Evolutionary conservation across 2,888 invertebrate species (phyloP), one percentile per base, ranked within the genome.

Genomic region (Ornithoptera priamus): DNA sequence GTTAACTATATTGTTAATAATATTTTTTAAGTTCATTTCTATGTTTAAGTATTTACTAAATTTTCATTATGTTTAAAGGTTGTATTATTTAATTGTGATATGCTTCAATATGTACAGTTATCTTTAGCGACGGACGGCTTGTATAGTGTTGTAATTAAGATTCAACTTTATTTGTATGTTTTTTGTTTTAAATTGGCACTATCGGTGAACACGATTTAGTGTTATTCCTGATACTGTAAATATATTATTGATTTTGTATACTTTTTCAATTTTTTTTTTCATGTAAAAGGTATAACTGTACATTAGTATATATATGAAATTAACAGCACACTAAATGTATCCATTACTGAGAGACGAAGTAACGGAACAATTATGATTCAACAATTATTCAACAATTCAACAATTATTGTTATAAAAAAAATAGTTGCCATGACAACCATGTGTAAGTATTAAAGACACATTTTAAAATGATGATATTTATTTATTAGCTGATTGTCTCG

Each of bases 31-130:
- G 18, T 50, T 50, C 5, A 18, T 50, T 50, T 17, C 18, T 50
- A 50, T 1, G 15, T 46, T 46, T 17, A 46, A 46, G 46, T 10
- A 39, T 39, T 39, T 50, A 50, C 12, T 50, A 18, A 2, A 50
- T 50, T 50, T 50, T 50, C 17, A 7, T 39, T 39, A 18, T 50
- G 18, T 50, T 50, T 50, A 61, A 53, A 18, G n/a, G 15, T 57
- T 57, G 20, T 59, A 59, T 59, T 17, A 59, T 59, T 17, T 59
- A 24, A 59, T 59, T 59, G 59, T 59, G 59, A 59, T 59, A 59
- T 17, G 10, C 59, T 59, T 22, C 5, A 2, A 30, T 30, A 57
- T 57, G 8, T 57, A 57, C 10, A 57, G 22, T 24, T 24, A 17
- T 1, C 4, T 39, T 39, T 39, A 39, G 39, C 10, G 39, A 10